Base-by-base conservation (phyloP, 2,113 vertebrate species). In the Neodontobutis hainanensis region DNA sequence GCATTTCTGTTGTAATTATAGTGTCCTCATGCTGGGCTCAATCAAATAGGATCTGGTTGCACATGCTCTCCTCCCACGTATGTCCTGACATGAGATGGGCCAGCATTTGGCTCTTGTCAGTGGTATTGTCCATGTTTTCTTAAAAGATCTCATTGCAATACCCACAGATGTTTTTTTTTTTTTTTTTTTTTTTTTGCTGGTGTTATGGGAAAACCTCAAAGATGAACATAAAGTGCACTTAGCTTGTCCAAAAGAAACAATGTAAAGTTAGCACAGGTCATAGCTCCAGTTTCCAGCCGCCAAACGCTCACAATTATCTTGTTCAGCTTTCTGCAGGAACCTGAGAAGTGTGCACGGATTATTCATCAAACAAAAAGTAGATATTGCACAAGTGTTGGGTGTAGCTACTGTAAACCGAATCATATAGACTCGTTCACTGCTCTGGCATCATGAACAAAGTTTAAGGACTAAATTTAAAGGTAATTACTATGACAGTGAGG, bases 401-500 rank as follows among this genome's bases (percentile, higher is more conserved):
- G 85, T 87, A 89, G 87, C 78, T 90, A 88, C 86, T 85, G 88
- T 90, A 90, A 89, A 85, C 78, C 76, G 70, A 77, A 87, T 83
- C 83, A 70, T 91, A 90, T 91, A 87, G 79, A 69, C 61, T 73
- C 69, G 51, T 57, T 75, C 76, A 72, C 66, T 72, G 68, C 78
- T 68, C 75, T 83, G 84, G 86, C 82, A 89, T 82, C 78, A 76
- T 75, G 77, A 84, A 79, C 81, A 75, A 69, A 89, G 86, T 81
- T 88, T 90, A 78, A 84, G 82, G 85, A 92, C 92, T 93, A 93
- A 93, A 92, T 93, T 92, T 93, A 92, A 93, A 91, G 90, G 88
- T 92, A 93, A 93, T 91, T 93, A 85, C 91, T 93, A 92, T 91
- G 91, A 93, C 85, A 92, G 87, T 84, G 69, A 89, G 80, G 70